A percentile compares a stretch with the other conserved stretches of the same genome.
Evolutionary conservation across 2,113 vertebrate species (phyloP).

Genomic region (Lagenorhynchus albirostris): DNA sequence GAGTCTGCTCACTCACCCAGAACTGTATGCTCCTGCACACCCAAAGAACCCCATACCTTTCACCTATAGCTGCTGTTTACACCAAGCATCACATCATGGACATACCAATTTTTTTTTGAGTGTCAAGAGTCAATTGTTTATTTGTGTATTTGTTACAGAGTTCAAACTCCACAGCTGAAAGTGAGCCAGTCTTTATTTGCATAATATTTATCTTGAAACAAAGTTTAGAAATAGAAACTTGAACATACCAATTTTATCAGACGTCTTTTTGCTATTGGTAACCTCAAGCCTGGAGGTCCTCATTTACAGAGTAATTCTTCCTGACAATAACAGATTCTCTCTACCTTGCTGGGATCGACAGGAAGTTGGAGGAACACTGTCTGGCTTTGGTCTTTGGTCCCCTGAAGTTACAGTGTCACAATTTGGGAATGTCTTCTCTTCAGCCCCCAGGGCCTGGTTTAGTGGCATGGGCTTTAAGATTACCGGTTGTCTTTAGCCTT

Average conservation of each 20-base stretch:
- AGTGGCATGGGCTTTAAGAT: constrained; percentile 7
- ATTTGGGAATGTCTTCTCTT: constrained; percentile 1
- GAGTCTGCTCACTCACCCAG: neutral
- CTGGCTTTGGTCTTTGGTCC: neutral
- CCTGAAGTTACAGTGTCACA: neutral
- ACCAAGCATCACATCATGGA: neutral
- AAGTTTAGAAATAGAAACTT: neutral
- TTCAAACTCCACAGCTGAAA: neutral
- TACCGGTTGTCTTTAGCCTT: neutral
- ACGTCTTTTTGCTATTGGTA: neutral
- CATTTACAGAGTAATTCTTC: neutral
- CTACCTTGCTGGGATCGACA: neutral
- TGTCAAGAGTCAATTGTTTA: neutral
- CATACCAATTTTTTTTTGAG: neutral
- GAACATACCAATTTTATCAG: neutral
- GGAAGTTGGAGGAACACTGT: neutral
- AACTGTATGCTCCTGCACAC: neutral
- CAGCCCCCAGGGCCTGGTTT: neutral
- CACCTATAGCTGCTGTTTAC: neutral
- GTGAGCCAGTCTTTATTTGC: neutral
- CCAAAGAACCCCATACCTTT: neutral
- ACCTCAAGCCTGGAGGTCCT: neutral
- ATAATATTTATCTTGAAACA: neutral
- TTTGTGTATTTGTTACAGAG: neutral
- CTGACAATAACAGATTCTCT: neutral